Base-by-base conservation (phyloP, 2,113 vertebrate genomes). In the Hucho hucho region DNA sequence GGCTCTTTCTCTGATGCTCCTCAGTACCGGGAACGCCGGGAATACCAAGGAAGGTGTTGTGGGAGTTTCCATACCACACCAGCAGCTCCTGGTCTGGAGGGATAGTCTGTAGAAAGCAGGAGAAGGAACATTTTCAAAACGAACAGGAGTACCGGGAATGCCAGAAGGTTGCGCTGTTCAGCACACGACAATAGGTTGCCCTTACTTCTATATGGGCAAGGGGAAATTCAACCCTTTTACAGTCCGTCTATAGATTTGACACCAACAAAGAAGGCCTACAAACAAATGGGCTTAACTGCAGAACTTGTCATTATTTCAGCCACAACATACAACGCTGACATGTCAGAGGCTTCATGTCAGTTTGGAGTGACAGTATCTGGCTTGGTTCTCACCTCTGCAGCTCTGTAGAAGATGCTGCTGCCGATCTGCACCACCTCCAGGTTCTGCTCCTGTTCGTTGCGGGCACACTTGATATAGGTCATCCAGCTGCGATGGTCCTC, bases 401-500 rank as follows among this genome's bases (percentile, higher is more conserved):
- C 95, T 77, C 96, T 99, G 91, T 99, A 99, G 93, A 97, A 99
- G 91, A 99, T 97, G 92, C 94, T 98, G 91, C 95, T 96, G 64
- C 97, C 97, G 0, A 99, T 96, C 91, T 99, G 98, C 2, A 98
- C 95, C 88, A 99, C 98, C 83, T 99, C 98, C 84, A 99, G 91
- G 88, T 99, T 99, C 85, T 99, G 98, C 79, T 99, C 98, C 87
- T 99, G 98, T 72, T 99, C 97, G 0, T 98, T 99, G 1, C 98
- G 92, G 0, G 98, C 98, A 4, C 98, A 99, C 61, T 97, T 99
- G 78, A 99, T 99, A 83, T 99, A 99, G 0, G 97, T 99, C 97
- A 99, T 99, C 98, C 98, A 99, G 91, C 96, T 98, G 29, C 97
- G 95, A 78, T 98, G 97, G 78, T 99, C 97, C 86, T 99, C 98